A percentile compares a stretch with the other conserved stretches of the same genome.
These are phyloP conservation scores for Bubo blakistoni DNA, from an alignment of 2,113 vertebrate species.

Conservation along the genomic window DNA sequence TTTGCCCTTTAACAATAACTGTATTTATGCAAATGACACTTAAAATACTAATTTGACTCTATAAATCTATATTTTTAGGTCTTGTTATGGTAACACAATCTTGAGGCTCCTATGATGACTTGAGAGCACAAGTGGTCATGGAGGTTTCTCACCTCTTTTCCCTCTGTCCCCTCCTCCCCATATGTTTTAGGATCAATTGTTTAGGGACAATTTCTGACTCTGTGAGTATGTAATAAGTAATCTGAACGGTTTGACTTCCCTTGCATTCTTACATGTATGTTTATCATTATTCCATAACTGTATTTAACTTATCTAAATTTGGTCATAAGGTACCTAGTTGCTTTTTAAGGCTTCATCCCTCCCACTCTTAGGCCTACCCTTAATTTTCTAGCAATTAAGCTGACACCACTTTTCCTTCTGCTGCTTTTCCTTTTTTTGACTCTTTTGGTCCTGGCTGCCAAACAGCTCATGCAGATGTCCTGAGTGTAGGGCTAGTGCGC, in stretches of 20 bases:
- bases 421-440: not conserved
- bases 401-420: not conserved
- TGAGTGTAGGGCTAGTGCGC: rapidly evolving
- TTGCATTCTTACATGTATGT: not conserved
- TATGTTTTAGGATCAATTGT: not conserved
- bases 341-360: not conserved
- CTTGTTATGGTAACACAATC: not conserved
- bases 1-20: not conserved
- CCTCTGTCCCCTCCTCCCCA: not conserved
- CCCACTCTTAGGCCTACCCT: not conserved
- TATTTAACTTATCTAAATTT: not conserved
- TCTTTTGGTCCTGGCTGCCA: not conserved
- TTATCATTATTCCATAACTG: not conserved
- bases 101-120: not conserved
- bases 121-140: not conserved
- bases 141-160: not conserved
- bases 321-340: not conserved
- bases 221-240: not conserved
- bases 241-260: not conserved
- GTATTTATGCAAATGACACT: not conserved
- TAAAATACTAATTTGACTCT: not conserved
- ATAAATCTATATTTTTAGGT: not conserved
- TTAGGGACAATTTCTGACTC: not conserved
- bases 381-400: not conserved
- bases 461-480: not conserved